A percentile compares a stretch with the other conserved stretches of the same genome.
Conservation (phyloP, 2,797 vertebrate species). For the Kryptolebias ocellatus region DNA sequence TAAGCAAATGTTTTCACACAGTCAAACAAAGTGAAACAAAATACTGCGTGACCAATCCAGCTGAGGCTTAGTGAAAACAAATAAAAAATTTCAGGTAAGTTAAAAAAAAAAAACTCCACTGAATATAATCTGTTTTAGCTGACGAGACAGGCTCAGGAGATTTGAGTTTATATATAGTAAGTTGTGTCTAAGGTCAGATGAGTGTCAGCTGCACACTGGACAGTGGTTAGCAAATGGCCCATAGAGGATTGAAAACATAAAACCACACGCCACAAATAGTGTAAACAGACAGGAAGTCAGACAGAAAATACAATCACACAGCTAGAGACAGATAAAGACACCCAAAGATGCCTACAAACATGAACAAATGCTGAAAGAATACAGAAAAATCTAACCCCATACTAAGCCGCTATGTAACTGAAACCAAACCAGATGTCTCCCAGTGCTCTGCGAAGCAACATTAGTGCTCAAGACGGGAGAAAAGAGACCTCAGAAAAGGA, state of each 20-base stretch:
- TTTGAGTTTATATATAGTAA: constrained; percentile 44
- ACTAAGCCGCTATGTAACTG: constrained; percentile 83
- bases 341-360: too few species aligned
- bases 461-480: constrained; percentile 69
- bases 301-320: constrained; percentile 3
- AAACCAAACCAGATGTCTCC: constrained; percentile 94
- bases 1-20: constrained; percentile 45
- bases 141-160: constrained; percentile 32
- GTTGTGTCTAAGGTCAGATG: constrained; percentile 45
- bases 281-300: constrained; percentile 11
- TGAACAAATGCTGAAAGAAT: not conserved
- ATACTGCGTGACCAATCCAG: constrained; percentile 16
- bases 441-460: constrained; percentile 87
- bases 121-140: constrained; percentile 16
- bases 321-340: not conserved
- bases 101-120: constrained; percentile 2
- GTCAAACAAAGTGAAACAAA: constrained; percentile 30
- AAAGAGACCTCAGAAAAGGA: constrained; percentile 55
- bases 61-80: constrained; percentile 17
- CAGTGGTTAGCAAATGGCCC: constrained; percentile 84
- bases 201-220: constrained; percentile 88
- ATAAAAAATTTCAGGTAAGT: constrained; percentile 5
- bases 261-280: constrained; percentile 8
- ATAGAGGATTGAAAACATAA: constrained; percentile 67
- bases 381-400: constrained; percentile 68